A percentile compares a stretch with the other conserved stretches of the same genome.
These are phyloP conservation scores for Dicranocentrus wangi DNA, from an alignment of 2,888 invertebrate species.

Conservation along the genomic window DNA sequence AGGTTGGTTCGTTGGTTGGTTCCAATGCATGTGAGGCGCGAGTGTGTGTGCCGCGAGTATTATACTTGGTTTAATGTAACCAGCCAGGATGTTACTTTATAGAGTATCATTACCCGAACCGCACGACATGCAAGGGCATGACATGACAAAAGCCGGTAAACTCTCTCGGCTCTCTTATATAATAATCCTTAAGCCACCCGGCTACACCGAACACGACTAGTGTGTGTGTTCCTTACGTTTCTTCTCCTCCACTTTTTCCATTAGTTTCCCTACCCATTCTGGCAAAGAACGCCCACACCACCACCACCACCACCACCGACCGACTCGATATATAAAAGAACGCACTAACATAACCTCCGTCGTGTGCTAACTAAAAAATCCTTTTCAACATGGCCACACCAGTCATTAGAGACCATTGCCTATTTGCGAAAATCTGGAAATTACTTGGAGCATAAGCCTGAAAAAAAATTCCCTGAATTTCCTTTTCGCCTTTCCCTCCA, in stretches of 20 bases:
- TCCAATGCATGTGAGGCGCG: too few relatives aligned
- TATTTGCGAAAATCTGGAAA: slow-evolving; percentile 56
- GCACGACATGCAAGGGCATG: slow-evolving; percentile 54
- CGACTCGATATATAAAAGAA: slow-evolving; percentile 31
- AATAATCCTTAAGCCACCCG: slow-evolving; percentile 62
- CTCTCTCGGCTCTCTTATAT: slow-evolving; percentile 55
- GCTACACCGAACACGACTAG: slow-evolving; percentile 32
- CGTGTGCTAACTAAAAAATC: slow-evolving; percentile 33
- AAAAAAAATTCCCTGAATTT: slow-evolving; percentile 3
- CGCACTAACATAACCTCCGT: slow-evolving; percentile 16
- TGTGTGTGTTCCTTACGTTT: background rate
- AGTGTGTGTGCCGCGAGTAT: slow-evolving; percentile 16
- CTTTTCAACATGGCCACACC: slow-evolving; percentile 55
- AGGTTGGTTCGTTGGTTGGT: too few relatives aligned
- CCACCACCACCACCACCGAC: too few relatives aligned
- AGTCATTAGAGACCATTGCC: slow-evolving; percentile 59
- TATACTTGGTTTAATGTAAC: slow-evolving; percentile 49
- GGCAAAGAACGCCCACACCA: slow-evolving; percentile 57
- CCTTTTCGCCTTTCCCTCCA: too few relatives aligned
- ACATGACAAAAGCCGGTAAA: slow-evolving; percentile 63
- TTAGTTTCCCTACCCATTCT: slow-evolving; percentile 43
- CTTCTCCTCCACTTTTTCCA: too few relatives aligned
- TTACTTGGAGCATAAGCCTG: slow-evolving; percentile 33
- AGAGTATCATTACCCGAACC: slow-evolving; percentile 63
- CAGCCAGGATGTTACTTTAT: slow-evolving; percentile 56